A percentile compares a stretch with the other conserved stretches of the same genome.
Evolutionary conservation across 2,797 vertebrate genomes (phyloP).

Genomic region (Enteromius trimaculatus): DNA sequence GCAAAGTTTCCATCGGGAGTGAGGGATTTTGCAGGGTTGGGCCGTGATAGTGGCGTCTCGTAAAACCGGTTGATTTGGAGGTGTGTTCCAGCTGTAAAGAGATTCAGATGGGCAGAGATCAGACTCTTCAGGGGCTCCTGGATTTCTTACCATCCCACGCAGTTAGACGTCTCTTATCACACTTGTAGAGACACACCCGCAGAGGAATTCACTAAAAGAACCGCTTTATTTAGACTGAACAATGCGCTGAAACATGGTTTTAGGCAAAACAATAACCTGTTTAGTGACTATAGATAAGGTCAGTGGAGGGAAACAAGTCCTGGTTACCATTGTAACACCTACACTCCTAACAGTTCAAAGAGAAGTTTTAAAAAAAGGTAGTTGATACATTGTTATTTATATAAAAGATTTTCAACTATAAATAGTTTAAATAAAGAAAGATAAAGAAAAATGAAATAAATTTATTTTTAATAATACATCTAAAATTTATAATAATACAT

Average conservation of each 20-base stretch:
- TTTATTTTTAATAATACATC: too few relatives aligned
- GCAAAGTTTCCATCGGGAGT: background rate
- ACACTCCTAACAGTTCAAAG: background rate
- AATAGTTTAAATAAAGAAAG: too few relatives aligned
- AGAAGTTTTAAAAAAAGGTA: background rate
- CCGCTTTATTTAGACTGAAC: background rate
- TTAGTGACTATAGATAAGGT: background rate
- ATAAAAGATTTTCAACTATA: background rate
- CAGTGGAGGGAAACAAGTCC: background rate
- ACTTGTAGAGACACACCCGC: background rate
- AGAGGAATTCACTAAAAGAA: background rate
- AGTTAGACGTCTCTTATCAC: background rate
- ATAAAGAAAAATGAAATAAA: too few relatives aligned
- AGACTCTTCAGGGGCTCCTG: background rate
- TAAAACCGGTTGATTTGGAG: background rate
- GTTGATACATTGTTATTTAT: background rate
- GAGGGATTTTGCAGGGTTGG: constrained; percentile 3
- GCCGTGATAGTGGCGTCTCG: background rate
- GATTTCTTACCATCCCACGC: background rate
- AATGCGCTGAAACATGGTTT: background rate
- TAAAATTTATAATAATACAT: too few relatives aligned
- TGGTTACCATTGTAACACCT: background rate
- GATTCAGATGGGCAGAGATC: background rate
- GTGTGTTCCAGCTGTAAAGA: background rate
- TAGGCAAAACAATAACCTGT: constrained; percentile 7